Evolutionary conservation across 2,888 invertebrate genomes (phyloP), one percentile per base, ranked within the genome.

Genomic region (Mechanitis mazaeus): DNA sequence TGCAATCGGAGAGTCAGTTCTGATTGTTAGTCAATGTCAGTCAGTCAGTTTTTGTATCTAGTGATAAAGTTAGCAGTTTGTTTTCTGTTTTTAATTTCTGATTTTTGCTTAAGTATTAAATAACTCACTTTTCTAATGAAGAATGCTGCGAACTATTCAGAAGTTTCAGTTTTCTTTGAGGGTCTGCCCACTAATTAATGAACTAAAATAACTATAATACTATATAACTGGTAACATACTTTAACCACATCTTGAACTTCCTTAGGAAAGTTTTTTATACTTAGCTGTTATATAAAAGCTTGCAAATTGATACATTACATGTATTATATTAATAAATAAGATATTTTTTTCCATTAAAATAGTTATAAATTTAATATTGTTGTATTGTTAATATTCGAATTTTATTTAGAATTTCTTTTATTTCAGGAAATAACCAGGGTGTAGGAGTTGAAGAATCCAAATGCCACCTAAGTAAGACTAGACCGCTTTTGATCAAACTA

Each of bases 401-500:
- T 50, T 50, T 50, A 50, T 50, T 28, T 3, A 31, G 50, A 31
- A 7, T 81, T 85, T 85, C 77, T 87, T 84, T 82, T 73, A 80
- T 88, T 88, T 67, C 89, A 89, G 89, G 89, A 79, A 79, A 80
- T 80, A 83, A 75, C 81, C 78, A 79, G 80, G 78, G 85, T 81
- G 80, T 87, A 83, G 78, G 77, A 79, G 81, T 61, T 63, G 68
- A 66, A 75, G 70, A 82, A 71, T 74, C 86, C 76, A 75, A 82
- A 89, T 89, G 89, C 89, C 89, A 81, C 89, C 89, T 84, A 89
- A 89, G 89, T 89, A 88, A 88, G 88, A 77, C 47, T 72, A 73
- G 70, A 54, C 11, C 31, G 50, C 6, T 31, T 50, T 50, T 50
- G 50, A 31, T 50, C n/a, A 47, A 47, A 47, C 7, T 5, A 47